Conservation (phyloP, 2,888 invertebrate genomes). For the Teleiodes luculella region DNA sequence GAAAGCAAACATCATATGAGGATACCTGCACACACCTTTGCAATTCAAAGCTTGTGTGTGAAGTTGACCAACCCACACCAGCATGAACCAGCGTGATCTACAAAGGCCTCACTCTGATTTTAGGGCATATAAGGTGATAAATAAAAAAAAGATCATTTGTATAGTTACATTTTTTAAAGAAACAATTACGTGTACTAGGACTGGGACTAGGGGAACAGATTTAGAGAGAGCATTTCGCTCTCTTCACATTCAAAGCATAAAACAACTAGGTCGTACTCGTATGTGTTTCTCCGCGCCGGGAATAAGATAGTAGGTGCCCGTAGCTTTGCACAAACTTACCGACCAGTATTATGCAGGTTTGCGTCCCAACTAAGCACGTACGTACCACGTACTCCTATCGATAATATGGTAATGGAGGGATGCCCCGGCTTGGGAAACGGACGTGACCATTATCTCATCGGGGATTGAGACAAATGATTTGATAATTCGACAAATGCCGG, state of each 20-base stretch:
- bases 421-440: constrained; percentile 35
- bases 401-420: constrained; percentile 21
- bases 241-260: neutral
- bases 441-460: constrained; percentile 36
- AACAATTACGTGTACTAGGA: too few relatives aligned
- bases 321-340: neutral
- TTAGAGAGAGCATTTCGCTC: neutral
- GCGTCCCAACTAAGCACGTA: constrained; percentile 7
- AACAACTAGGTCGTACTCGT: constrained; percentile 4
- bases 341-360: constrained; percentile 1
- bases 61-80: too few relatives aligned
- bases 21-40: too few relatives aligned
- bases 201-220: too few relatives aligned
- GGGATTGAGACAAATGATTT: constrained; percentile 56
- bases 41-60: too few relatives aligned
- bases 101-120: too few relatives aligned
- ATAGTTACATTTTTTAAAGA: too few relatives aligned
- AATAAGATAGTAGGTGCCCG: neutral
- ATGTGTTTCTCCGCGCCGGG: neutral
- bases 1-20: too few relatives aligned
- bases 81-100: too few relatives aligned
- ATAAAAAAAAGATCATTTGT: too few relatives aligned
- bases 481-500: constrained; percentile 36
- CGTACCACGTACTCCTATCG: constrained; percentile 9
- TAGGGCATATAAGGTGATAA: too few relatives aligned